Percentiles rank a stretch among this genome's conserved stretches.
These are phyloP conservation scores for Cryptotis parvus DNA, from an alignment of 2,113 vertebrate species.

Conservation along the genomic window DNA sequence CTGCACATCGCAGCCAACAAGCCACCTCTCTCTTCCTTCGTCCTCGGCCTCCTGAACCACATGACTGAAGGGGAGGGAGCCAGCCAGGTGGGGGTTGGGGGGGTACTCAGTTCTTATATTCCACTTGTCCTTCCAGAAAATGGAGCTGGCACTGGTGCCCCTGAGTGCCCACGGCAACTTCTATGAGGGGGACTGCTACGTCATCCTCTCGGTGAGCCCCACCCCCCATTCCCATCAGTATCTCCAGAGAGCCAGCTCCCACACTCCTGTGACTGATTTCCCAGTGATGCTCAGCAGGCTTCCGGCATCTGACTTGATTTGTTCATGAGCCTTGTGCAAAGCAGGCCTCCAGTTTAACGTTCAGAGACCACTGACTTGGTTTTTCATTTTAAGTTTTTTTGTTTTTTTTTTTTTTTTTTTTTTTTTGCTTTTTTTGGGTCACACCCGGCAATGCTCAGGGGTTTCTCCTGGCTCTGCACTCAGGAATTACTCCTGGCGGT, in stretches of 20 bases:
- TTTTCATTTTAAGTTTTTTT: neutral
- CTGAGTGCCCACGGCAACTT: slow-evolving; percentile 91
- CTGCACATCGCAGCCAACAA: neutral
- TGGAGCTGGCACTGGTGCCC: slow-evolving; percentile 91
- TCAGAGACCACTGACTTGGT: neutral
- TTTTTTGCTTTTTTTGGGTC: no score
- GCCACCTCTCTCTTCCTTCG: neutral
- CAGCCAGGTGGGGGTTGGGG: no score
- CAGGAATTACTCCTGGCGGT: no score
- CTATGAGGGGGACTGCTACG: slow-evolving; percentile 95
- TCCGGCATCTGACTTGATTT: neutral
- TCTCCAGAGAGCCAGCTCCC: neutral
- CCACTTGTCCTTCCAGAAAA: slow-evolving; percentile 87
- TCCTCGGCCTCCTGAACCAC: neutral
- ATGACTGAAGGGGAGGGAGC: neutral
- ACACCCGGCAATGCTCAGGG: no score
- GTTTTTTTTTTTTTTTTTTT: no score
- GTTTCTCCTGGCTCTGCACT: no score
- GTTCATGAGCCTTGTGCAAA: neutral
- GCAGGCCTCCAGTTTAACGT: neutral
- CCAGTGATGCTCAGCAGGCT: neutral
- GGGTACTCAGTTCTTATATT: neutral
- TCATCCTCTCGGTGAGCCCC: slow-evolving; percentile 92
- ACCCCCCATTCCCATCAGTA: fast-evolving
- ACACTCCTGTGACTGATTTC: neutral